Base-by-base conservation (phyloP, 2,797 vertebrate species). In the Cossypha polioptera region DNA sequence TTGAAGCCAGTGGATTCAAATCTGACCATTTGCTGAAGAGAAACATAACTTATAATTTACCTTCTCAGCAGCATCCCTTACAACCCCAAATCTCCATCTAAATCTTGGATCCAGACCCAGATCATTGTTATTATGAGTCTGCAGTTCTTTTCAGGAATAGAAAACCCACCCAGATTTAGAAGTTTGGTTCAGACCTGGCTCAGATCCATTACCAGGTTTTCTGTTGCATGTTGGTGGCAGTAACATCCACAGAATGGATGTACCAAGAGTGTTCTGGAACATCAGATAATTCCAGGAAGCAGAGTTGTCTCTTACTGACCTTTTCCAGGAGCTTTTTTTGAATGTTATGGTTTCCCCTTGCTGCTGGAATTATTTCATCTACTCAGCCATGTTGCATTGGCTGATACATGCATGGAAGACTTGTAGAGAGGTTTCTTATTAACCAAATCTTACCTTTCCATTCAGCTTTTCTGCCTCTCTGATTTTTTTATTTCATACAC, bases 211-310 rank as follows among this genome's bases (percentile, higher is more conserved):
- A 20, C 38, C 71, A 48, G 29, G 38, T 47, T 62, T 51, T 7
- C 58, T 72, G 20, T 55, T 57, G 45, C 14, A 7, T 2, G 0
- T 2, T 63, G 17, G 42, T 63, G 17, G 42, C 31, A 17, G n/a
- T 7, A 29, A 12, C 7, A 1, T n/a, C 28, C 16, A 10, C 16
- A 3, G n/a, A 21, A 8, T 5, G 11, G 33, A 15, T 24, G 9
- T 61, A 5, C 51, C 33, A 28, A 19, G 59, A 45, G 2, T 53
- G 10, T 75, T n/a, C 13, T 86, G 74, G 8, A 31, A 62, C 7
- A 31, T 6, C 48, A 55, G 36, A 10, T 72, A 55, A 38, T 68
- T 66, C 55, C 36, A 92, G 62, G 43, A 29, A 43, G 26, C 43
- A 36, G 17, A 65, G 20, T 3, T 59, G 42, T 31, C 29, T 54